These are phyloP conservation scores for Lontra canadensis DNA, from an alignment of 2,113 vertebrate species.

Conservation along the genomic window DNA sequence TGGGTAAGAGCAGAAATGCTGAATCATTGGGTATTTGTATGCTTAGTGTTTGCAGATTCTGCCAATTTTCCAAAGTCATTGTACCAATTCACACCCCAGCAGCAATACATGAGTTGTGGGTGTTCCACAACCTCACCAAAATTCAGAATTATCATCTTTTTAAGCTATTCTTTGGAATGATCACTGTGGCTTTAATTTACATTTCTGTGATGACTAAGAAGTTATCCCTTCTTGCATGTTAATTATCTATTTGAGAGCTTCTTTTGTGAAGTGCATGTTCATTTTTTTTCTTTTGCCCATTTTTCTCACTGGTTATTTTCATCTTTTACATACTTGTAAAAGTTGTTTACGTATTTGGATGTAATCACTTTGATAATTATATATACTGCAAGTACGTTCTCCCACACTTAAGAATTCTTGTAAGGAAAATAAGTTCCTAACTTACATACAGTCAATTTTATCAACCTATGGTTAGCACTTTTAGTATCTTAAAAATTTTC, in stretches of 20 bases:
- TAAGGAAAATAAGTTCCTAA: not conserved
- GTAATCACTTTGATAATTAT: not conserved
- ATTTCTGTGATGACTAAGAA: not conserved
- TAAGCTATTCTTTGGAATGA: conserved; percentile 1
- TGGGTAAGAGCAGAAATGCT: not conserved
- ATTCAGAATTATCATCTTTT: not conserved
- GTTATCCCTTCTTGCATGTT: not conserved
- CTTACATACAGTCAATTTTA: not conserved
- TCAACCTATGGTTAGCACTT: not conserved
- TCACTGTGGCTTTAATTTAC: not conserved
- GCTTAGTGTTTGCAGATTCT: not conserved
- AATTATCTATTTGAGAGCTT: not conserved
- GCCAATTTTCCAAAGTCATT: not conserved
- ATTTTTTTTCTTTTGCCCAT: not conserved
- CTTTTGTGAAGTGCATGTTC: not conserved
- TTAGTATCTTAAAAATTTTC: not conserved
- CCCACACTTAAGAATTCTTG: not conserved
- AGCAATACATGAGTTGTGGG: not conserved
- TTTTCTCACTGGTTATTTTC: not conserved
- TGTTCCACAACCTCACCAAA: not conserved
- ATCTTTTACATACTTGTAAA: not conserved
- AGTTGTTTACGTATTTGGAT: conserved; percentile 1
- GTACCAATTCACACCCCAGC: not conserved
- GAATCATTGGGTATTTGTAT: not conserved
- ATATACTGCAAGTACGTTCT: not conserved